Evolutionary conservation across 1,140 invertebrate genomes (phyloP).

Genomic region (Trinorchestia longiramus): DNA sequence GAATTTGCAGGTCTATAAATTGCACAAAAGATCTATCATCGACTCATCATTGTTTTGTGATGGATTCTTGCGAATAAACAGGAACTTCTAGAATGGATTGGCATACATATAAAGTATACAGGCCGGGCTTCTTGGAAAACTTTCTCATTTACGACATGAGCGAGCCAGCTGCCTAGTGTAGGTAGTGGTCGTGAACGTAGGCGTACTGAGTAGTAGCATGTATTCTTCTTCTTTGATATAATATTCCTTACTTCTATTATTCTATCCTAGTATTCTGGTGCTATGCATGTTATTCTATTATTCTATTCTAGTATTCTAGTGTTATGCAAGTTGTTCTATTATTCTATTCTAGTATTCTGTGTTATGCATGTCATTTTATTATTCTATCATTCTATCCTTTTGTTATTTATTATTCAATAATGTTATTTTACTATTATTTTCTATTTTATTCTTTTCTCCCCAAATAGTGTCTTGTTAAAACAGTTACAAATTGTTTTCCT

Average conservation of each 20-base stretch:
- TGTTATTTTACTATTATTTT: no score
- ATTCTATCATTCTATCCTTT: no score
- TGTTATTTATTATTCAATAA: no score
- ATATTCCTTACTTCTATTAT: no score
- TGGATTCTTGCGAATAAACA: neutral
- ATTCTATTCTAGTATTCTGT: no score
- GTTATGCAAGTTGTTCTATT: neutral
- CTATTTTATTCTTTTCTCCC: no score
- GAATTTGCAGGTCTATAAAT: neutral
- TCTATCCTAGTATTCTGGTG: neutral
- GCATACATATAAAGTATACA: neutral
- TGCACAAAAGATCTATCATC: neutral
- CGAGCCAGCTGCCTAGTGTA: neutral
- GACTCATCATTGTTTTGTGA: conserved; percentile 17
- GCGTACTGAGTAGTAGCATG: no score
- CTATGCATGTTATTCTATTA: neutral
- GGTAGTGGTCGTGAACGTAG: neutral
- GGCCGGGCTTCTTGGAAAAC: neutral
- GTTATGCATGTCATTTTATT: neutral
- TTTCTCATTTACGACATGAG: neutral
- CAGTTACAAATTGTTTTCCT: no score
- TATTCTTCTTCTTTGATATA: no score
- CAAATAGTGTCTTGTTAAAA: no score
- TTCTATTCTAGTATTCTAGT: neutral
- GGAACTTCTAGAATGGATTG: neutral